Conservation (phyloP, 1,140 invertebrate genomes). For the Proales similis region DNA sequence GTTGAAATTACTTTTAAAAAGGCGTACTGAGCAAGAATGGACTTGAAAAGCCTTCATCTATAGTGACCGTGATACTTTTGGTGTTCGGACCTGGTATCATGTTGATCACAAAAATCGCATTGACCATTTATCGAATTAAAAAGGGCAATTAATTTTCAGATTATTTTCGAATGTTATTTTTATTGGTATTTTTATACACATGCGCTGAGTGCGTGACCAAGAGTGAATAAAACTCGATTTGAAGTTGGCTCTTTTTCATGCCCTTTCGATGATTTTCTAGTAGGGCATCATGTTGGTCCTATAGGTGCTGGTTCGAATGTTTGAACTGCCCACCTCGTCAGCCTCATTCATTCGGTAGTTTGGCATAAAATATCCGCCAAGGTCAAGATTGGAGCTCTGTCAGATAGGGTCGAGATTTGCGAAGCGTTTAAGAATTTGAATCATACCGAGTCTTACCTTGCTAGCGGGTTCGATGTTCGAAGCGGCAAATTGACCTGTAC, state of each 20-base stretch:
- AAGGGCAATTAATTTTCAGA: too few species aligned
- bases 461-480: too few species aligned
- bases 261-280: not conserved
- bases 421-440: too few species aligned
- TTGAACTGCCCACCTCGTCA: slow-evolving; percentile 7
- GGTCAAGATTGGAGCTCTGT: too few species aligned
- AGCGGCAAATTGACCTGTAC: too few species aligned
- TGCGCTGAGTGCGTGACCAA: not conserved
- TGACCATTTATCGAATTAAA: slow-evolving; percentile 25
- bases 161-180: too few species aligned
- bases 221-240: not conserved
- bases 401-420: too few species aligned
- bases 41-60: slow-evolving; percentile 6
- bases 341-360: slow-evolving; percentile 28
- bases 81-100: not conserved
- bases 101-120: slow-evolving; percentile 13
- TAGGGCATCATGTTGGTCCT: not conserved
- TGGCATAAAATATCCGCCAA: slow-evolving; percentile 30
- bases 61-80: not conserved
- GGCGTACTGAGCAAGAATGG: slow-evolving; percentile 24
- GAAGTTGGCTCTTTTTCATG: too few species aligned
- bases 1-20: slow-evolving; percentile 3
- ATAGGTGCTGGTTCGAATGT: not conserved
- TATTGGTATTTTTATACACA: too few species aligned
- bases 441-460: too few species aligned